Conservation (phyloP, 2,113 vertebrate genomes). For the Oreotrochilus melanogaster region DNA sequence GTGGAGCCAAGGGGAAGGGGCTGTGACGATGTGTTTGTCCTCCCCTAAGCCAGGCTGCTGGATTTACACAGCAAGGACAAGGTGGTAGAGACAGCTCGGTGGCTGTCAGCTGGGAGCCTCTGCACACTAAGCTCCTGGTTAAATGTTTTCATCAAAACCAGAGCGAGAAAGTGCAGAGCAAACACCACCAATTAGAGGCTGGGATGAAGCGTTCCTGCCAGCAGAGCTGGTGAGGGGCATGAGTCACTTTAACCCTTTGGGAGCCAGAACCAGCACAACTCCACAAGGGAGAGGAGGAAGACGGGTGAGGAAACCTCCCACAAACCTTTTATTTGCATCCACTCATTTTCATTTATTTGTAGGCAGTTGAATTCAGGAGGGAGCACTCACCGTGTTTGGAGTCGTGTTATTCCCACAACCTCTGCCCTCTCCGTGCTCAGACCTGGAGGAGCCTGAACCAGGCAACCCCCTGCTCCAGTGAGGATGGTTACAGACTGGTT, state of each 20-base stretch:
- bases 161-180: conserved; percentile 66
- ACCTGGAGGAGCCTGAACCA: neutral
- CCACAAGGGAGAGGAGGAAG: neutral
- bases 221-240: conserved; percentile 56
- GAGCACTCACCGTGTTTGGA: accelerated
- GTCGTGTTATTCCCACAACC: neutral
- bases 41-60: neutral
- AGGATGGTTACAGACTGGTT: neutral
- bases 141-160: conserved; percentile 74
- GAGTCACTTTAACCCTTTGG: conserved; percentile 66
- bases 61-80: conserved; percentile 38
- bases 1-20: neutral
- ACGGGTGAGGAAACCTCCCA: neutral
- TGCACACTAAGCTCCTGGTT: conserved; percentile 54
- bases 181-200: conserved; percentile 69
- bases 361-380: neutral
- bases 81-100: neutral
- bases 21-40: neutral
- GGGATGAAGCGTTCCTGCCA: conserved; percentile 52
- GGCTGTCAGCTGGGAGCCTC: conserved; percentile 60
- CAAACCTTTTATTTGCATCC: neutral
- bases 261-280: neutral
- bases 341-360: neutral
- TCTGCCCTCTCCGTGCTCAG: neutral
- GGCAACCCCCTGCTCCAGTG: neutral